Conservation (phyloP, 2,888 invertebrate genomes). For the Dusona sp. region DNA sequence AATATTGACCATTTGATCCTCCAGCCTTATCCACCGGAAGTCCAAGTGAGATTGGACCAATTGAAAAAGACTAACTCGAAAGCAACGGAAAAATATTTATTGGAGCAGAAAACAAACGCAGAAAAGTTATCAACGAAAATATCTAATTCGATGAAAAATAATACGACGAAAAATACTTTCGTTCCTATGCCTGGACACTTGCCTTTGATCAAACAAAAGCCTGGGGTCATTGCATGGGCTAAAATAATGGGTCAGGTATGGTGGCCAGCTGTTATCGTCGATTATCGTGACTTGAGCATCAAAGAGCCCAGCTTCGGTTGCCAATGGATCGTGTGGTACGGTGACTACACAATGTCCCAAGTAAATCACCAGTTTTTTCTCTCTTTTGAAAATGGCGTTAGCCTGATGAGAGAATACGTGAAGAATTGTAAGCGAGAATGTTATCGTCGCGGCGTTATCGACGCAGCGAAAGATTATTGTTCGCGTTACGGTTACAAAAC, state of each 20-base stretch:
- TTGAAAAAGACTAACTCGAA: constrained; percentile 74
- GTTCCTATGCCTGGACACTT: constrained; percentile 67
- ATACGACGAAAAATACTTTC: constrained; percentile 9
- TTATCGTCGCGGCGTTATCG: constrained; percentile 61
- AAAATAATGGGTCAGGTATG: constrained; percentile 80
- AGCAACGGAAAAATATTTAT: constrained; percentile 73
- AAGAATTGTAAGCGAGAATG: constrained; percentile 51
- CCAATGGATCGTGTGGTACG: constrained; percentile 83
- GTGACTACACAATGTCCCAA: constrained; percentile 80
- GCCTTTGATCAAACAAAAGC: constrained; percentile 78
- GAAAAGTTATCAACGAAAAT: constrained; percentile 62
- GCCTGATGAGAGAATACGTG: constrained; percentile 45
- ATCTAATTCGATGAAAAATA: background rate
- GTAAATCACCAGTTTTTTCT: constrained; percentile 70
- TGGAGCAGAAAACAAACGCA: constrained; percentile 51
- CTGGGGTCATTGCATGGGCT: constrained; percentile 80
- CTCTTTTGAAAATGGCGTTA: constrained; percentile 40
- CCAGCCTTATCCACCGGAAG: constrained; percentile 77
- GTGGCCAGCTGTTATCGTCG: constrained; percentile 82
- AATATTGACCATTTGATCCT: constrained; percentile 70
- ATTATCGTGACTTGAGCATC: constrained; percentile 80
- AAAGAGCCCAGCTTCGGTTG: constrained; percentile 79
- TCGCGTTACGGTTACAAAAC: constrained; percentile 72
- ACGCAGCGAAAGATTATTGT: constrained; percentile 75
- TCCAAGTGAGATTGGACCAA: constrained; percentile 72